Conservation (phyloP, 2,888 invertebrate species). For the Agonopterix arenella region DNA sequence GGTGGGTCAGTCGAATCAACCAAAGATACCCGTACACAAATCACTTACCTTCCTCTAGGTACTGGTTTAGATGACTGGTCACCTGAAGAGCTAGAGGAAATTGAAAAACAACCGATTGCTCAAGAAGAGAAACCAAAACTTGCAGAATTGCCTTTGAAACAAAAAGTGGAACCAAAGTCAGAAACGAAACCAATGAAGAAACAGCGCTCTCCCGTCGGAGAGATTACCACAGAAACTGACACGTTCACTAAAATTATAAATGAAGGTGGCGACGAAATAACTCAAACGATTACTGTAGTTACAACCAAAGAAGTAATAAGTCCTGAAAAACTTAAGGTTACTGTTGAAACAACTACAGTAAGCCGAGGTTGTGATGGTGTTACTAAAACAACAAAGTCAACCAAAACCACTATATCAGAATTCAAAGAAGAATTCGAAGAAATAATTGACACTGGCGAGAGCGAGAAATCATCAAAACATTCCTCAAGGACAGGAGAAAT, state of each 20-base stretch:
- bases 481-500: slow-evolving; percentile 72
- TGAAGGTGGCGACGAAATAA: slow-evolving; percentile 63
- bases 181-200: slow-evolving; percentile 44
- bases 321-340: slow-evolving; percentile 66
- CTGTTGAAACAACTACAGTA: slow-evolving; percentile 67
- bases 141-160: slow-evolving; percentile 27
- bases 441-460: slow-evolving; percentile 58
- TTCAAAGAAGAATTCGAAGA: slow-evolving; percentile 69
- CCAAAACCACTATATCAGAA: slow-evolving; percentile 70
- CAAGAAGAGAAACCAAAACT: slow-evolving; percentile 35
- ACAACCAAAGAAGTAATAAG: slow-evolving; percentile 69
- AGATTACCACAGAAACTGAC: slow-evolving; percentile 66
- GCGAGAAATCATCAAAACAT: slow-evolving; percentile 68
- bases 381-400: slow-evolving; percentile 69
- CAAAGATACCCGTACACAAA: slow-evolving; percentile 67
- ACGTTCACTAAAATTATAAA: slow-evolving; percentile 61
- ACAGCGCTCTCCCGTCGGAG: slow-evolving; percentile 62
- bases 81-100: slow-evolving; percentile 59
- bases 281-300: slow-evolving; percentile 67
- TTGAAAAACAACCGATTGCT: slow-evolving; percentile 43
- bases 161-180: slow-evolving; percentile 29
- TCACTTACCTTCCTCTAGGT: slow-evolving; percentile 66
- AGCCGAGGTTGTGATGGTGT: slow-evolving; percentile 63
- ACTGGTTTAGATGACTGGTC: slow-evolving; percentile 66
- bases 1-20: slow-evolving; percentile 66